Base-by-base conservation (phyloP, 2,113 vertebrate species). In the Aspiorhynchus laticeps region DNA sequence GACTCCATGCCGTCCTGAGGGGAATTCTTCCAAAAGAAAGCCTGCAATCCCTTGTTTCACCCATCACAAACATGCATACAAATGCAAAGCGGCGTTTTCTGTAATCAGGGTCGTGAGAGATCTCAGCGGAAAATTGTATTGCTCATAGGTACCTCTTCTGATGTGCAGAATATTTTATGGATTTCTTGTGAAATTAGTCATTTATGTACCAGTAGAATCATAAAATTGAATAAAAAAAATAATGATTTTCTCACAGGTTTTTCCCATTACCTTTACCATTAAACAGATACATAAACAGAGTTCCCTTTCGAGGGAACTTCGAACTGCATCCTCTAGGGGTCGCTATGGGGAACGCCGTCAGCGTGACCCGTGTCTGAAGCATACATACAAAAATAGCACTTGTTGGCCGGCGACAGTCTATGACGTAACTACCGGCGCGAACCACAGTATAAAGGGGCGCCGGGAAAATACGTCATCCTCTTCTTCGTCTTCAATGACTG, bases 21-120 rank as follows among this genome's bases (percentile, higher is more conserved):
- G 83, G 83, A 77, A 80, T 85, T 79, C 36, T 33, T n/a, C 41
- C 80, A 14, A 46, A 87, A 78, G 26, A 33, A 33, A 33, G 69
- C 59, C 28, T 38, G 74, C 17, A 17, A n/a, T 77, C 38, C 33
- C 46, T 56, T 76, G 28, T 75, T 81, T 43, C 38, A 46, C n/a
- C 59, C 17, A 43, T 46, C 36, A 46, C 59, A 65, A 81, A 81
- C 43, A 46, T 46, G n/a, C 26, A 46, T 21, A 65, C 59, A 28
- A 67, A 67, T 46, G 59, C 80, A 81, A 46, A 81, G 59, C 46
- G 59, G 26, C 21, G 15, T 67, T 19, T 41, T n/a, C 19, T 65
- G n/a, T 46, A 46, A 65, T 65, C n/a, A 46, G 38, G n/a, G 73
- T 46, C 8, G 2, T 21, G 28, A 61, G 33, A 61, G 53, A 38